Percentiles rank a stretch among this genome's conserved stretches.
These are phyloP conservation scores for Zaprionus tsacasi DNA, from an alignment of 1,140 invertebrate genomes.

Conservation along the genomic window DNA sequence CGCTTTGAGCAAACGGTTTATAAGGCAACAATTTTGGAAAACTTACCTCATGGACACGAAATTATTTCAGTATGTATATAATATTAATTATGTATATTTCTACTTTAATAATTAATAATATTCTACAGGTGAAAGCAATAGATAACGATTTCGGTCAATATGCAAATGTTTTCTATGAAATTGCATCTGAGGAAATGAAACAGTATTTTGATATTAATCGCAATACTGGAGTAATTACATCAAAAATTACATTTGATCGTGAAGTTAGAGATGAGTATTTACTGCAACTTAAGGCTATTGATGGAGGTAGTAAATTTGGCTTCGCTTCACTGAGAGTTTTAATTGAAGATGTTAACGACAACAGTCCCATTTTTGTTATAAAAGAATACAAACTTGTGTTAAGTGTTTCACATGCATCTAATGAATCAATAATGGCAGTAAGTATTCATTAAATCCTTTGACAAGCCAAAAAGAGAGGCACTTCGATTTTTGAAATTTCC, in stretches of 20 bases:
- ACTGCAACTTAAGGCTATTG: constrained; percentile 93
- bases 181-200: constrained; percentile 90
- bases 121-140: constrained; percentile 88
- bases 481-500: no score
- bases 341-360: constrained; percentile 94
- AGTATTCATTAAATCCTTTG: constrained; percentile 28
- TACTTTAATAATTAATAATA: neutral
- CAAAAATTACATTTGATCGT: constrained; percentile 91
- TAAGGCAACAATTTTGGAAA: constrained; percentile 92
- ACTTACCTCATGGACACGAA: constrained; percentile 89
- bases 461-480: no score
- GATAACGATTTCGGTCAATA: constrained; percentile 94
- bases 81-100: neutral
- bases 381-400: constrained; percentile 92
- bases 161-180: constrained; percentile 91
- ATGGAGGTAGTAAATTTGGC: constrained; percentile 92
- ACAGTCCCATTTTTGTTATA: constrained; percentile 91
- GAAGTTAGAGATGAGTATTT: constrained; percentile 91
- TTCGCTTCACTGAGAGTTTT: constrained; percentile 92
- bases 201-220: constrained; percentile 92
- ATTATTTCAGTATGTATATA: constrained; percentile 47
- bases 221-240: constrained; percentile 91
- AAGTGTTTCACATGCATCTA: constrained; percentile 87
- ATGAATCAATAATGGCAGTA: constrained; percentile 89
- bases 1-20: constrained; percentile 90